A percentile compares a stretch with the other conserved stretches of the same genome.
Conservation (phyloP, 2,797 vertebrate species). For the Orestias chungarensis region DNA sequence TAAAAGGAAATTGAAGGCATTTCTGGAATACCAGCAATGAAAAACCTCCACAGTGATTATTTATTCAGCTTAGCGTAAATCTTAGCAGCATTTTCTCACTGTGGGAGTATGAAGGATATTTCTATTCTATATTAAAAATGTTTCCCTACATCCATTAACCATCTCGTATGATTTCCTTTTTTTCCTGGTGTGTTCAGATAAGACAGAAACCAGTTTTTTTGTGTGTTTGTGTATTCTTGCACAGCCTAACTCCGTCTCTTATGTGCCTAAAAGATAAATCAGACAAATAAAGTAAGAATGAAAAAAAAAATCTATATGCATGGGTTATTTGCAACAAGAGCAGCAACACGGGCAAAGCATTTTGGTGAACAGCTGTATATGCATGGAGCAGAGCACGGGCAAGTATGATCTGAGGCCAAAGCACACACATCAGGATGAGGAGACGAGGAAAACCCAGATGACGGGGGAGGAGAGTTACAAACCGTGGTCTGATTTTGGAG, state of each 20-base stretch:
- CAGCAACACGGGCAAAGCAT: constrained; percentile 61
- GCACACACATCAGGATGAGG: constrained; percentile 86
- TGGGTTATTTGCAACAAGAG: constrained; percentile 26
- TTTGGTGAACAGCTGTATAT: constrained; percentile 86
- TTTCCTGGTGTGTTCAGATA: not conserved
- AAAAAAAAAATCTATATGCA: not conserved
- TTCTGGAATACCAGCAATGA: not conserved
- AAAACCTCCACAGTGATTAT: not conserved
- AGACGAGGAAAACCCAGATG: constrained; percentile 75
- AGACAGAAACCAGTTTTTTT: not conserved
- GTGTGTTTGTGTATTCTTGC: not conserved
- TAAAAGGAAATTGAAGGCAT: not conserved
- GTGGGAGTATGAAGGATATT: no score
- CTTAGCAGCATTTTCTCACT: no score
- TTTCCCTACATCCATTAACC: not conserved
- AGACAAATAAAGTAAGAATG: not conserved
- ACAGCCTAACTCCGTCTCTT: not conserved
- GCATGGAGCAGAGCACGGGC: constrained; percentile 86
- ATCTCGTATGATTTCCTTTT: not conserved
- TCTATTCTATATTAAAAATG: no score
- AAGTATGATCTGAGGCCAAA: constrained; percentile 89
- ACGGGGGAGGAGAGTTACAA: constrained; percentile 93
- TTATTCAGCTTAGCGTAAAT: not conserved
- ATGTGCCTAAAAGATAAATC: not conserved
- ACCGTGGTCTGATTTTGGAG: constrained; percentile 99